Conservation (phyloP, 2,888 invertebrate genomes). For the Cerceris rybyensis region DNA sequence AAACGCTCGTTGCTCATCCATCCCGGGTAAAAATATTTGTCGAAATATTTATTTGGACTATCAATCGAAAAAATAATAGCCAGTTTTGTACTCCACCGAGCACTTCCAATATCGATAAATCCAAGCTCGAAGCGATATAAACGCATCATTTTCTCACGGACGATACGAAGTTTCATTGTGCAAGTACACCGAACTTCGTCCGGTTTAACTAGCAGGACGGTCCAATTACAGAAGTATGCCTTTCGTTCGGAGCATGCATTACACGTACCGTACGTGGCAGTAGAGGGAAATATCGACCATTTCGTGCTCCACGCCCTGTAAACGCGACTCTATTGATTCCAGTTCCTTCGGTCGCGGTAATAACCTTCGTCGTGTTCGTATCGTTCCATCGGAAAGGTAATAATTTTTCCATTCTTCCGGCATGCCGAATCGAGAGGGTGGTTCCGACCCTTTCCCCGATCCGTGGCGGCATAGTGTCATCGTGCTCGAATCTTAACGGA, state of each 20-base stretch:
- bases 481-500: conserved; percentile 42
- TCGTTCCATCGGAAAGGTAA: conserved; percentile 66
- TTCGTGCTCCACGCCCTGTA: conserved; percentile 66
- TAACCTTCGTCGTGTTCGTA: conserved; percentile 64
- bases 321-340: conserved; percentile 70
- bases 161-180: neutral
- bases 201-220: conserved; percentile 29
- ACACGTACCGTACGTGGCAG: conserved; percentile 21
- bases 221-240: conserved; percentile 53
- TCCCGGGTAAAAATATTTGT: too few relatives aligned
- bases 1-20: too few relatives aligned
- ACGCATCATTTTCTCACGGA: neutral
- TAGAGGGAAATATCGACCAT: conserved; percentile 62
- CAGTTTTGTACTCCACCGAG: too few relatives aligned
- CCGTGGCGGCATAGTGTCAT: conserved; percentile 11
- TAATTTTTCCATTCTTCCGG: conserved; percentile 66
- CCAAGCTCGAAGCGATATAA: neutral
- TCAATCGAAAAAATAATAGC: too few relatives aligned
- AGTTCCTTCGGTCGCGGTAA: conserved; percentile 67
- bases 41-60: too few relatives aligned
- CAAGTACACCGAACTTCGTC: conserved; percentile 25
- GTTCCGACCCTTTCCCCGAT: neutral
- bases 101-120: too few relatives aligned
- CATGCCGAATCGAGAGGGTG: conserved; percentile 53
- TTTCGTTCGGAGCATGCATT: conserved; percentile 46